Percentiles rank a stretch among this genome's conserved stretches.
phyloP scores from a whole-genome alignment of 1,140 invertebrate species.

The Dendroctonus ponderosae region DNA sequence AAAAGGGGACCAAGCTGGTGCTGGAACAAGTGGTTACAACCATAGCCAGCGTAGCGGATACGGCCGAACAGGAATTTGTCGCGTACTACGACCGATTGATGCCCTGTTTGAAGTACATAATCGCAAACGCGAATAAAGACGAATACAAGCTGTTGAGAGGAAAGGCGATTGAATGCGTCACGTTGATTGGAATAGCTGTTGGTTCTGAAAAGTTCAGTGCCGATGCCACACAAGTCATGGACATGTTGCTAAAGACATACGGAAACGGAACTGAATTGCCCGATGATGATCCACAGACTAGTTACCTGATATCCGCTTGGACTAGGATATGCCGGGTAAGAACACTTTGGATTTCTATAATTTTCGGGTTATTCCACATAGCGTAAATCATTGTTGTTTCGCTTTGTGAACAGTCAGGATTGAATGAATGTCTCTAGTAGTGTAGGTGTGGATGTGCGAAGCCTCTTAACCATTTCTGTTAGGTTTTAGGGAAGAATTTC shows the following conservation, averaged over 20 bases:
- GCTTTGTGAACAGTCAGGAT: too few species aligned
- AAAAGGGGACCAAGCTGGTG: conserved; percentile 93
- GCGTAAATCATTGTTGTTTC: too few species aligned
- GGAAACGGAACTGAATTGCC: conserved; percentile 75
- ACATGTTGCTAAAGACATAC: conserved; percentile 89
- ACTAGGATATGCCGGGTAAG: conserved; percentile 95
- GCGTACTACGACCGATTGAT: conserved; percentile 83
- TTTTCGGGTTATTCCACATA: too few species aligned
- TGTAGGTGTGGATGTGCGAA: too few species aligned
- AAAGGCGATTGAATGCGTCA: conserved; percentile 82
- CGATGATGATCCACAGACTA: conserved; percentile 96
- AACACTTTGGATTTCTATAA: background rate
- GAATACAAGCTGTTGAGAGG: conserved; percentile 86
- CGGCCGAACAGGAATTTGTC: conserved; percentile 94
- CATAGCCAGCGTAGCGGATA: conserved; percentile 98
- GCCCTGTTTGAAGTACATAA: conserved; percentile 97
- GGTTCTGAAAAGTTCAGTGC: conserved; percentile 91
- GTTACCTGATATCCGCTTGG: conserved; percentile 98
- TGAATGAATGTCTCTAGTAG: too few species aligned
- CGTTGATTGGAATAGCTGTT: conserved; percentile 94
- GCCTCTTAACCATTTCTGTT: too few species aligned
- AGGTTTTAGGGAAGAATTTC: conserved; percentile 77
- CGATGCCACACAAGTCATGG: conserved; percentile 97
- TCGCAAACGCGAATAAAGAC: conserved; percentile 85
- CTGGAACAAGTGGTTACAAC: conserved; percentile 97